Evolutionary conservation across 2,888 invertebrate species (phyloP), one percentile per base, ranked within the genome.

Genomic region (Drosophila subquinaria): DNA sequence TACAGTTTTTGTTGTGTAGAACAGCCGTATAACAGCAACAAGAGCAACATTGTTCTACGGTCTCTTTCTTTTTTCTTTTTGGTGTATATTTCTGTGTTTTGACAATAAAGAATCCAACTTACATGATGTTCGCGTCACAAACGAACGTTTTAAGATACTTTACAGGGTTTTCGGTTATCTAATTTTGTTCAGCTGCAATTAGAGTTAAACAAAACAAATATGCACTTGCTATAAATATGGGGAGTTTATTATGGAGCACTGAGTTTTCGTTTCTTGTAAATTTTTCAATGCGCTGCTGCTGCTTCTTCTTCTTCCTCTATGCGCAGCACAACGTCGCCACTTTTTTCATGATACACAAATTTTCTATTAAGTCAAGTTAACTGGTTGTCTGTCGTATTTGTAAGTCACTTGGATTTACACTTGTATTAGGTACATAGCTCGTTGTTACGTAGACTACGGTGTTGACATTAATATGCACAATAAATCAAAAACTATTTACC

Each of bases 301-400:
- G 55, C 65, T 51, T 53, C 82, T 65, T 78, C 64, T 51, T 71
- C 47, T 35, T 76, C 11, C 36, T 43, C 36, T 51, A 61, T 61
- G 57, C 60, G 57, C 76, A 68, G 75, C 79, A 79, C 61, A 76
- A 76, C 81, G 81, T 78, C 77, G 81, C 77, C 81, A 81, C 78
- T 80, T 78, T 80, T 65, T 69, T 60, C 40, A 63, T 62, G 57
- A 51, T 70, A 76, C 76, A 76, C 76, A 79, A 59, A 60, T 56
- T 50, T 53, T 68, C 40, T 55, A 27, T 62, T 59, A 35, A 43
- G 20, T 27, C 30, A 43, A 59, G 33, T 59, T 43, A 38, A 47
- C n/a, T 50, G 30, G n/a, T 13, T 48, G 17, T 20, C 10, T 42
- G 13, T 9, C 48, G 13, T 43, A 33, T 42, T 23, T 20, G 11